Evolutionary conservation across 2,888 invertebrate species (phyloP).

Genomic region (Eledona agricola): DNA sequence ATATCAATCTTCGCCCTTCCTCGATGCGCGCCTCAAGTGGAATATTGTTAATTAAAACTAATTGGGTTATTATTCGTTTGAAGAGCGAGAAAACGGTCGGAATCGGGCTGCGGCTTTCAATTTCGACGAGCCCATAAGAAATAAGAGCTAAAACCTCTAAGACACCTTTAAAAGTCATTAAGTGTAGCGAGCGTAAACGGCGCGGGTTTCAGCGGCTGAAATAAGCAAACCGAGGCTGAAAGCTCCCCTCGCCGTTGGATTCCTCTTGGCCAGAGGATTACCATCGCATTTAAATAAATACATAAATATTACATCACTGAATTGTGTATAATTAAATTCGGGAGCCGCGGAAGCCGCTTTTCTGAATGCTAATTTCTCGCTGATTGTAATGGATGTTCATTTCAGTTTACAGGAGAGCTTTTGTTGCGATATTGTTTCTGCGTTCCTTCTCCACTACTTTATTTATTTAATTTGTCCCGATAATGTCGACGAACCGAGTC

Average conservation of each 20-base stretch:
- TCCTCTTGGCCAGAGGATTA: constrained; percentile 59
- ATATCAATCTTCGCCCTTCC: not conserved
- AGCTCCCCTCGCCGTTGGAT: constrained; percentile 47
- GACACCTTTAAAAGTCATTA: constrained; percentile 59
- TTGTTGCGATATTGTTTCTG: constrained; percentile 52
- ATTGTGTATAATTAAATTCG: constrained; percentile 64
- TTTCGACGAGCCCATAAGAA: constrained; percentile 43
- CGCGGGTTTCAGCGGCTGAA: constrained; percentile 48
- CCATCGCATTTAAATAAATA: constrained; percentile 65
- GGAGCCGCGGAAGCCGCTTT: constrained; percentile 59
- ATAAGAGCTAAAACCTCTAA: constrained; percentile 56
- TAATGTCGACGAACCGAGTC: constrained; percentile 4
- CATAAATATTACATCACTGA: constrained; percentile 64
- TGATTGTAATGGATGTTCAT: constrained; percentile 62
- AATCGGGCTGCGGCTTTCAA: constrained; percentile 20
- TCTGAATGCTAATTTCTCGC: constrained; percentile 60
- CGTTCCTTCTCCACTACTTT: constrained; percentile 49
- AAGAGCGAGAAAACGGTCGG: constrained; percentile 1
- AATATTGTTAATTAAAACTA: not conserved
- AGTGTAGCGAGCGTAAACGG: constrained; percentile 58
- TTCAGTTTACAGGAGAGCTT: constrained; percentile 56
- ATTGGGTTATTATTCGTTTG: not conserved
- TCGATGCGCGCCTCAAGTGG: not conserved
- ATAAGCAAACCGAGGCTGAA: constrained; percentile 44
- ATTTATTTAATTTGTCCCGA: constrained; percentile 49